Conservation (phyloP, 2,888 invertebrate genomes). For the Belgica antarctica region DNA sequence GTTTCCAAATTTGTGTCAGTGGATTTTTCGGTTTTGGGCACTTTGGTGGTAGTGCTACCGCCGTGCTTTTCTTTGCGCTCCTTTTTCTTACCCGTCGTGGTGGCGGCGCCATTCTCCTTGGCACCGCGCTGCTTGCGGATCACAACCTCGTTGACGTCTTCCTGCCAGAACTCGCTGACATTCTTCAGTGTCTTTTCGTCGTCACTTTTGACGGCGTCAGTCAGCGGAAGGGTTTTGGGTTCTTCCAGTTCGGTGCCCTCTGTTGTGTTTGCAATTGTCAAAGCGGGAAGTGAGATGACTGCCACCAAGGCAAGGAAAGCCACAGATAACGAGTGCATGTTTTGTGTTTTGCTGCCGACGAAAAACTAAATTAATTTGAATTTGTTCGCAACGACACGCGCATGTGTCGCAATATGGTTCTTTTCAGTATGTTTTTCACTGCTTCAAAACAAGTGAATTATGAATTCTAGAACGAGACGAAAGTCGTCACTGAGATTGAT, state of each 20-base stretch:
- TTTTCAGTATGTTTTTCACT: background rate
- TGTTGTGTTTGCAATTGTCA: constrained; percentile 30
- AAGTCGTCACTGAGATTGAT: background rate
- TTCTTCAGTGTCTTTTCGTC: constrained; percentile 55
- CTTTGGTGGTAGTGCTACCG: constrained; percentile 18
- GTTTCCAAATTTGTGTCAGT: constrained; percentile 40
- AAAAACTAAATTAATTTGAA: background rate
- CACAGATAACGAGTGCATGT: constrained; percentile 36
- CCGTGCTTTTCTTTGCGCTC: constrained; percentile 51
- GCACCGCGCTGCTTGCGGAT: constrained; percentile 77
- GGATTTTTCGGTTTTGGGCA: constrained; percentile 4
- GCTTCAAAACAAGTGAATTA: constrained; percentile 17
- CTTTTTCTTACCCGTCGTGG: constrained; percentile 49
- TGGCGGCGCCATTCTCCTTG: constrained; percentile 61
- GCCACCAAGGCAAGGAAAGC: constrained; percentile 19
- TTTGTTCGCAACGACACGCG: background rate
- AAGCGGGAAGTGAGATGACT: background rate
- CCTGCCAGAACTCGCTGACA: constrained; percentile 67
- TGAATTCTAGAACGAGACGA: background rate
- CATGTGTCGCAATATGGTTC: background rate
- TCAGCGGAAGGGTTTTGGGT: constrained; percentile 29
- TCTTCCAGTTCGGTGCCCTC: constrained; percentile 37
- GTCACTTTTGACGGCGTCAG: constrained; percentile 49
- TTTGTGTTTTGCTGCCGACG: background rate
- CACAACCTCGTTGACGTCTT: constrained; percentile 74